These are phyloP conservation scores for Caenorhabditis sinica DNA, from an alignment of 2,888 invertebrate genomes.

Conservation along the genomic window DNA sequence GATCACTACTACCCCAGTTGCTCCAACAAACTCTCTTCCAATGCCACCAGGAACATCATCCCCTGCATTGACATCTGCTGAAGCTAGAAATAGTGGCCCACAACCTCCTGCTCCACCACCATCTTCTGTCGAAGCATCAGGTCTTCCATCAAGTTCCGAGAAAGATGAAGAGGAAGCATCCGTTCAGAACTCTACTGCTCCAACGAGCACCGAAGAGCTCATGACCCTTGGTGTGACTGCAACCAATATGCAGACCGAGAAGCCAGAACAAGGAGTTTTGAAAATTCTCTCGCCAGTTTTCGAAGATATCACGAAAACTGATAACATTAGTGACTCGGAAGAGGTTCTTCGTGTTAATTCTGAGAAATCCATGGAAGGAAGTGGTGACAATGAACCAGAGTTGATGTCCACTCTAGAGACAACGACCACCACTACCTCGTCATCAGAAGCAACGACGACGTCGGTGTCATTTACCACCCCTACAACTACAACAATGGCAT, in stretches of 20 bases:
- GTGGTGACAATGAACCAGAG: slow-evolving; percentile 45
- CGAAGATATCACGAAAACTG: slow-evolving; percentile 64
- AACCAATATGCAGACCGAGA: slow-evolving; percentile 40
- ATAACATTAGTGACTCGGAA: slow-evolving; percentile 40
- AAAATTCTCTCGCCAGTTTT: slow-evolving; percentile 59
- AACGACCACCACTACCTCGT: slow-evolving; percentile 44
- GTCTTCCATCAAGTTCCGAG: slow-evolving; percentile 27
- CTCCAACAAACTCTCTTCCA: slow-evolving; percentile 55
- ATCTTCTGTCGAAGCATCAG: slow-evolving; percentile 11
- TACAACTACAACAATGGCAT: slow-evolving; percentile 33
- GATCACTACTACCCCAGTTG: slow-evolving; percentile 46
- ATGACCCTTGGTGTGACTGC: slow-evolving; percentile 60
- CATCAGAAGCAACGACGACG: slow-evolving; percentile 36
- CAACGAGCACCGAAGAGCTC: slow-evolving; percentile 39
- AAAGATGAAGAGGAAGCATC: slow-evolving; percentile 3
- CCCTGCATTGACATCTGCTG: not conserved
- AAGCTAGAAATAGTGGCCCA: slow-evolving; percentile 28
- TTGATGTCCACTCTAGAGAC: slow-evolving; percentile 52
- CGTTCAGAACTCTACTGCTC: slow-evolving; percentile 24
- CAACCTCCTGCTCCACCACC: slow-evolving; percentile 58
- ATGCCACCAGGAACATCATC: slow-evolving; percentile 59
- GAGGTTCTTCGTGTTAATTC: slow-evolving; percentile 39
- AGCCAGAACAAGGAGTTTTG: slow-evolving; percentile 43
- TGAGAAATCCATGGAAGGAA: slow-evolving; percentile 40
- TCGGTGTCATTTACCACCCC: slow-evolving; percentile 21